A percentile compares a stretch with the other conserved stretches of the same genome.
Conservation (phyloP, 2,797 vertebrate genomes). For the Nyctalus aviator region DNA sequence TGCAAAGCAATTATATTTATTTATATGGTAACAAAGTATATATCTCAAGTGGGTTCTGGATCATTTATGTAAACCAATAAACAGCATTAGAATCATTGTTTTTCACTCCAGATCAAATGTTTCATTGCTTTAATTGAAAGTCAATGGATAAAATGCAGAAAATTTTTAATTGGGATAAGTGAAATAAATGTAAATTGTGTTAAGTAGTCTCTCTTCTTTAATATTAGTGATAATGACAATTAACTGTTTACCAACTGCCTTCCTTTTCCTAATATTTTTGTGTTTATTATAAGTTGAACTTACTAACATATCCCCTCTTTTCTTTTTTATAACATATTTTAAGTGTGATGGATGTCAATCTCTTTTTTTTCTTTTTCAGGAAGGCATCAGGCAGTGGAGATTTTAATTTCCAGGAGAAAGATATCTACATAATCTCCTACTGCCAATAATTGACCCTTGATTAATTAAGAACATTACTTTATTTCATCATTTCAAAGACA, state of each 20-base stretch:
- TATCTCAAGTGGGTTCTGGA: conserved; percentile 45
- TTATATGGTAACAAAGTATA: conserved; percentile 11
- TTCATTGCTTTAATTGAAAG: conserved; percentile 56
- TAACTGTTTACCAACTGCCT: conserved; percentile 45
- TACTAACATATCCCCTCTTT: background rate
- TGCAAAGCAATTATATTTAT: conserved; percentile 1
- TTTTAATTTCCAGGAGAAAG: conserved; percentile 54
- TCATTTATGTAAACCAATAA: conserved; percentile 28
- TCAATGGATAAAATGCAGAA: conserved; percentile 44
- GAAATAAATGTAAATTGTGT: conserved; percentile 51
- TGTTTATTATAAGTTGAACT: conserved; percentile 41
- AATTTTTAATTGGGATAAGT: conserved; percentile 42
- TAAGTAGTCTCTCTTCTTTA: conserved; percentile 47
- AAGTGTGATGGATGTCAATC: background rate
- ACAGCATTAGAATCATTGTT: conserved; percentile 9
- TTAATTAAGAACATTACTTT: conserved; percentile 27
- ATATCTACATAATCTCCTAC: conserved; percentile 12
- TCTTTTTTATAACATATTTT: conserved; percentile 28
- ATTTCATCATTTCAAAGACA: conserved; percentile 14
- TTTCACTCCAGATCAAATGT: conserved; percentile 54
- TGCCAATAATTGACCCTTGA: conserved; percentile 18
- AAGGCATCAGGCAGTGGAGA: conserved; percentile 28
- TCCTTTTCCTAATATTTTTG: conserved; percentile 47
- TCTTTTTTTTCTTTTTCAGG: conserved; percentile 32
- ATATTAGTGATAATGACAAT: conserved; percentile 23